These are phyloP conservation scores for Fregata magnificens DNA, from an alignment of 2,113 vertebrate genomes.

Conservation along the genomic window DNA sequence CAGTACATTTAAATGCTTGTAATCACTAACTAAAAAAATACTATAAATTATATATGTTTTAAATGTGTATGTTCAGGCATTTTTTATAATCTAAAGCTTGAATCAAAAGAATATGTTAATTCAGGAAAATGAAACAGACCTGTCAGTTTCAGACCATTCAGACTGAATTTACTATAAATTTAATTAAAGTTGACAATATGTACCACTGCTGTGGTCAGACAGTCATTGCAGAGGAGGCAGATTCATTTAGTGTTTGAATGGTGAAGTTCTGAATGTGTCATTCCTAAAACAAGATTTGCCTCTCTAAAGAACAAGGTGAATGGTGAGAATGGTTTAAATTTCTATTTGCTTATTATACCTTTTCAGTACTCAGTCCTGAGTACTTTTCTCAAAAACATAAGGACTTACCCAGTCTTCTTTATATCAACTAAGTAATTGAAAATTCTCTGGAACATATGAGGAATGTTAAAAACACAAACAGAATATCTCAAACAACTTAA, in stretches of 20 bases:
- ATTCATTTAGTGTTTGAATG: conserved; percentile 57
- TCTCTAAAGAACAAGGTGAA: background rate
- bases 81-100: conserved; percentile 53
- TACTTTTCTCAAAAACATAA: conserved; percentile 30
- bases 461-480: background rate
- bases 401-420: conserved; percentile 11
- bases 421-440: background rate
- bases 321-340: conserved; percentile 18
- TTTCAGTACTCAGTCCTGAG: conserved; percentile 15
- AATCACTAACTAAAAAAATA: conserved; percentile 8
- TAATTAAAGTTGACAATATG: conserved; percentile 48
- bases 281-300: conserved; percentile 21
- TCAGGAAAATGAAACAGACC: conserved; percentile 52
- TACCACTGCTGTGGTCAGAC: conserved; percentile 19
- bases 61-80: background rate
- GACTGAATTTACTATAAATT: conserved; percentile 57
- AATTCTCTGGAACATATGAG: background rate
- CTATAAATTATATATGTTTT: background rate
- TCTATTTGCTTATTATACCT: conserved; percentile 45
- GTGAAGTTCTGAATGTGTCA: conserved; percentile 48
- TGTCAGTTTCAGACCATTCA: background rate
- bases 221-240: conserved; percentile 24
- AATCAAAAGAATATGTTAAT: conserved; percentile 64
- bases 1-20: conserved; percentile 28
- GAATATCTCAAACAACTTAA: background rate